These are phyloP conservation scores for Trimorus sp. DNA, from an alignment of 2,888 invertebrate species.

Conservation along the genomic window DNA sequence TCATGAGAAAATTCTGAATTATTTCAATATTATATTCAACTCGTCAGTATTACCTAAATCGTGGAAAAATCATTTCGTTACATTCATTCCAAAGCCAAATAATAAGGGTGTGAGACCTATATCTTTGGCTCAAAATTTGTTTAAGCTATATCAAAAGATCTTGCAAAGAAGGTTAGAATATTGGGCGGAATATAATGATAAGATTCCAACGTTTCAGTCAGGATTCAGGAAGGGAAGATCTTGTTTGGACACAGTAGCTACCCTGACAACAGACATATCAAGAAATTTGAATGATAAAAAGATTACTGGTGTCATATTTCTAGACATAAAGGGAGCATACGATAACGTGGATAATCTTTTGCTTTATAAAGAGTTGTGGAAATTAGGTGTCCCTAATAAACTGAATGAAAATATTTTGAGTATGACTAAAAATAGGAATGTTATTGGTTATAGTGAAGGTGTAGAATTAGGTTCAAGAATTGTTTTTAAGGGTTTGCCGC, in stretches of 20 bases:
- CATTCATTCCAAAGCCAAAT: constrained; percentile 17
- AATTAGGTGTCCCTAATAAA: background rate
- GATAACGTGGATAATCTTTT: constrained; percentile 6
- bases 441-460: background rate
- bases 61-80: constrained; percentile 20
- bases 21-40: constrained; percentile 11
- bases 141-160: constrained; percentile 26
- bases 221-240: constrained; percentile 3
- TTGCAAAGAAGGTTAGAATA: constrained; percentile 10
- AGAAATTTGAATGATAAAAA: background rate
- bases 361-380: constrained; percentile 23
- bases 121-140: constrained; percentile 15
- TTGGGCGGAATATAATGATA: constrained; percentile 12
- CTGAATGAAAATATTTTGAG: background rate
- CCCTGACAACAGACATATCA: background rate
- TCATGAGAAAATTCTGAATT: background rate
- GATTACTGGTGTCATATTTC: background rate
- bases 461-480: background rate
- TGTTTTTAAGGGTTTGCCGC: background rate
- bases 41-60: background rate
- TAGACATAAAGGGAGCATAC: background rate
- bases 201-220: constrained; percentile 1
- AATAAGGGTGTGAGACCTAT: constrained; percentile 11
- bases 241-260: background rate
- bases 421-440: background rate